Conservation (phyloP, 2,113 vertebrate genomes). For the Empidonax alnorum region DNA sequence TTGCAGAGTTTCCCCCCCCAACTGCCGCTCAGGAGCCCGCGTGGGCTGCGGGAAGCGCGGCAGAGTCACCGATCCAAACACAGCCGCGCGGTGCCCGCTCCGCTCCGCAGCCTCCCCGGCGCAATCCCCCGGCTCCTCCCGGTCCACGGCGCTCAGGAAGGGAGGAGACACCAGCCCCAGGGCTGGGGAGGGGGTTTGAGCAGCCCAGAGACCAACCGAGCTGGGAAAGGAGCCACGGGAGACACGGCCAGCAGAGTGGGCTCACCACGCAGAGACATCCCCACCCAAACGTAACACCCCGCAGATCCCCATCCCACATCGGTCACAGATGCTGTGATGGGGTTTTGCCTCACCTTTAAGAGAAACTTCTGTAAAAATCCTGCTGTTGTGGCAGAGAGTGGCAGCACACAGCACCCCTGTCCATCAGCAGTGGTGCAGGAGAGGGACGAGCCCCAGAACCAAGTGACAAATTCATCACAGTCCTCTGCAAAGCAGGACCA, state of each 20-base stretch:
- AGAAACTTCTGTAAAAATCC: accelerated
- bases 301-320: accelerated
- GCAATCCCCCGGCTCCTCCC: neutral
- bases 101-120: neutral
- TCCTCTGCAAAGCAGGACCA: neutral
- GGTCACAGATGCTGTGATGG: accelerated
- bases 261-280: accelerated
- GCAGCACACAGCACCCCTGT: accelerated
- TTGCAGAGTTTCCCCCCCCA: neutral
- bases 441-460: neutral
- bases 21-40: neutral
- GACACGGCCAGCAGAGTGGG: accelerated
- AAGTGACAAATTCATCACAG: accelerated
- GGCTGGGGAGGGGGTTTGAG: accelerated
- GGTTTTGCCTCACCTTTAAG: accelerated
- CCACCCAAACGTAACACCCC: accelerated
- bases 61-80: neutral
- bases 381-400: neutral
- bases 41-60: constrained; percentile 33
- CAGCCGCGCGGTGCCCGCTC: neutral
- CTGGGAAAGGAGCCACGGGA: accelerated
- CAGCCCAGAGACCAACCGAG: accelerated
- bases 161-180: accelerated
- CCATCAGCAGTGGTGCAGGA: neutral
- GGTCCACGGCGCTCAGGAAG: accelerated